Evolutionary conservation across 2,113 vertebrate species (phyloP).

Genomic region (Natator depressus): DNA sequence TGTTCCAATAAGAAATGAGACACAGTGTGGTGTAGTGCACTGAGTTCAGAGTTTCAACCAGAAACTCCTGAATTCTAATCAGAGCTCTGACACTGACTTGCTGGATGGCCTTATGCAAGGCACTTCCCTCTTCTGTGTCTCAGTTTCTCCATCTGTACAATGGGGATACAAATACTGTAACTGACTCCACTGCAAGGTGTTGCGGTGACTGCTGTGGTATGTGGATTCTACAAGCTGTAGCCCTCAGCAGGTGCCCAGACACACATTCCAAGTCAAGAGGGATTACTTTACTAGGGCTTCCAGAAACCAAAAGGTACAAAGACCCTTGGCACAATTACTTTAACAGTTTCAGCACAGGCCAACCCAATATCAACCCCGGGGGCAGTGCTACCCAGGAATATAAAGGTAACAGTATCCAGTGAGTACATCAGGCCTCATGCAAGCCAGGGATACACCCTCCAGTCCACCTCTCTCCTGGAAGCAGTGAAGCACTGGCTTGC

Average conservation of each 20-base stretch:
- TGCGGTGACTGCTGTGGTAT: not conserved
- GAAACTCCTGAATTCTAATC: not conserved
- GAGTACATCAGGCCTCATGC: not conserved
- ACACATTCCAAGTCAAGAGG: not conserved
- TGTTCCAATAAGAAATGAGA: not conserved
- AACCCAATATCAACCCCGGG: not conserved
- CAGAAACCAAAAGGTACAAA: not conserved
- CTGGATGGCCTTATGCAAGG: not conserved
- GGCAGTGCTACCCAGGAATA: not conserved
- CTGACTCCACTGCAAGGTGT: not conserved
- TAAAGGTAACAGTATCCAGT: not conserved
- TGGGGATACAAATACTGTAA: not conserved
- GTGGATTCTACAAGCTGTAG: not conserved
- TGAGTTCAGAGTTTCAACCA: not conserved
- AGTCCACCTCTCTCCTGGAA: not conserved
- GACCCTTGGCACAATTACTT: not conserved
- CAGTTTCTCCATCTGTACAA: not conserved
- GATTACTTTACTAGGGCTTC: not conserved
- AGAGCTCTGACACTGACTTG: not conserved
- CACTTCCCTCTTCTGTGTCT: not conserved
- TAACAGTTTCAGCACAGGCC: not conserved
- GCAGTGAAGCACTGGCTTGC: not conserved
- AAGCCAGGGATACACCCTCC: not conserved
- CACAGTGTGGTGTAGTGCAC: not conserved
- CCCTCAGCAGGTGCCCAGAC: not conserved